Conservation (phyloP, 64 coral and sea anemone species). For the Stichodactyla helianthus region DNA sequence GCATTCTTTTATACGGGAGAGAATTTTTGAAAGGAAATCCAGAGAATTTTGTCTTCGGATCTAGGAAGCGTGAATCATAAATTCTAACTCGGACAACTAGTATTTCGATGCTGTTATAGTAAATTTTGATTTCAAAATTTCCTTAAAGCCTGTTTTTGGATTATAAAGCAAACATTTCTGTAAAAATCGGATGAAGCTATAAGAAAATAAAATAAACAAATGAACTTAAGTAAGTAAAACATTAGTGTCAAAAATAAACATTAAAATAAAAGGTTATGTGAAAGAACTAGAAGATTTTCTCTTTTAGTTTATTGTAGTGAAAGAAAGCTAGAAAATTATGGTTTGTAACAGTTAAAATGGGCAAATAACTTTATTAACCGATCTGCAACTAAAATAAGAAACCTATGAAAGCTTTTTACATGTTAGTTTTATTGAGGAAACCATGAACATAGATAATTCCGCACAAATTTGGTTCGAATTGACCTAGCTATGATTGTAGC, state of each 20-base stretch:
- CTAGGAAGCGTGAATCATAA: too few species aligned
- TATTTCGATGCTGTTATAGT: too few species aligned
- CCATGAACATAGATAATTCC: too few species aligned
- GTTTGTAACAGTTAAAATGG: not conserved
- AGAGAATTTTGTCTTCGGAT: too few species aligned
- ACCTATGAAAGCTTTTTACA: too few species aligned
- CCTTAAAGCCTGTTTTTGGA: not conserved
- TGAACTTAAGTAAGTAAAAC: not conserved
- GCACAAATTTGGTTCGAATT: too few species aligned
- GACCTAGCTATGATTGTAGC: too few species aligned
- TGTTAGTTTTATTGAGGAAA: too few species aligned
- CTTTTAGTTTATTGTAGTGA: not conserved
- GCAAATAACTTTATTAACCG: not conserved
- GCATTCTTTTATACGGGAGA: too few species aligned
- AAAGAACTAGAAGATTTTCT: not conserved
- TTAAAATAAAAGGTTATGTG: not conserved
- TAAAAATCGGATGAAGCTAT: not conserved
- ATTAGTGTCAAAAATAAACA: conserved; percentile 7
- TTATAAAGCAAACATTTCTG: not conserved
- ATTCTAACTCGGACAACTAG: too few species aligned
- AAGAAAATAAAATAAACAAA: not conserved
- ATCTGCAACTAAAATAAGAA: not conserved
- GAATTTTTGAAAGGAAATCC: too few species aligned
- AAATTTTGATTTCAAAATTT: too few species aligned
- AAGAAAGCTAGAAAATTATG: not conserved